Percentiles rank a stretch among this genome's conserved stretches.
These are phyloP conservation scores for Nemapogon koenigi DNA, from an alignment of 2,888 invertebrate genomes.

Conservation along the genomic window DNA sequence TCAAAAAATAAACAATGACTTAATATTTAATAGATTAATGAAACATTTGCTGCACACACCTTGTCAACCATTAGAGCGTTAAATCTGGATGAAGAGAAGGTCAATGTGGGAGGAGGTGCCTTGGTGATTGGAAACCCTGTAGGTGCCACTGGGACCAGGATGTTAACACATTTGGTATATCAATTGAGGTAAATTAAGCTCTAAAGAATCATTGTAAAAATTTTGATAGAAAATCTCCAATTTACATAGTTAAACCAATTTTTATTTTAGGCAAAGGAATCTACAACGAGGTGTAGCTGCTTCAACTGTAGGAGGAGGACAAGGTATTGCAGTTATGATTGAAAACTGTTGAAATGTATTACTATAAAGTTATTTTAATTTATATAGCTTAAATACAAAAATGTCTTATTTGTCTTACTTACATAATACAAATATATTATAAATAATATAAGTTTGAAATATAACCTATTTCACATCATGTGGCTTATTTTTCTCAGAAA, in stretches of 20 bases:
- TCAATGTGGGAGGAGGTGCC: conserved; percentile 89
- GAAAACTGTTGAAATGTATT: conserved; percentile 55
- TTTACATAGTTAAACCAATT: too few species aligned
- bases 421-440: neutral
- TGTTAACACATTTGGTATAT: conserved; percentile 80
- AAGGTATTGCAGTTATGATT: conserved; percentile 91
- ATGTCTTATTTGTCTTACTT: neutral
- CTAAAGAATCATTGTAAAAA: too few species aligned
- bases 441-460: neutral
- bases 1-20: too few species aligned
- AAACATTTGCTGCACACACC: conserved; percentile 90
- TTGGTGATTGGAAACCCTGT: conserved; percentile 90
- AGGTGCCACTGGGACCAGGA: conserved; percentile 83
- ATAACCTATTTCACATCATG: neutral
- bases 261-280: conserved; percentile 68
- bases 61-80: conserved; percentile 84
- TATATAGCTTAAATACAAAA: neutral
- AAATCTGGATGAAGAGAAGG: conserved; percentile 75
- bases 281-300: conserved; percentile 88
- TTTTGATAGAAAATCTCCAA: too few species aligned
- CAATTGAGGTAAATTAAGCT: conserved; percentile 85
- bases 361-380: neutral
- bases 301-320: conserved; percentile 97
- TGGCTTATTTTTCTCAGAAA: neutral
- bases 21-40: too few species aligned